These are phyloP conservation scores for Gymnoscelis rufifasciata DNA, from an alignment of 2,888 invertebrate genomes.

Conservation along the genomic window DNA sequence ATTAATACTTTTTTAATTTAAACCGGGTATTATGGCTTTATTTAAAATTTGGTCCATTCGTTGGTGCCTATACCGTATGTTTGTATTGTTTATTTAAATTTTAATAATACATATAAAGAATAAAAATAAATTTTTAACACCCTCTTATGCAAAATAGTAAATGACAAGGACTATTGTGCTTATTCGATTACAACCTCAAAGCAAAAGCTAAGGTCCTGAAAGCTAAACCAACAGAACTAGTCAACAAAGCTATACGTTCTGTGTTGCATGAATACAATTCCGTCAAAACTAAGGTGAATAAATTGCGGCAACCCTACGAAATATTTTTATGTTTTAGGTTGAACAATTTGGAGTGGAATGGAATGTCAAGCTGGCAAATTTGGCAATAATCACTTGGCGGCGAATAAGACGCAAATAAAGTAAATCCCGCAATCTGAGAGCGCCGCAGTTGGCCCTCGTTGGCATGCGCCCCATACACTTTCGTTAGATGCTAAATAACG, in stretches of 20 bases:
- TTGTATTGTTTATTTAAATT: too few relatives aligned
- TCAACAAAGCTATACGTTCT: not conserved
- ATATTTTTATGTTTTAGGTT: constrained; percentile 6
- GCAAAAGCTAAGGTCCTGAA: too few relatives aligned
- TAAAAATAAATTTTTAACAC: too few relatives aligned
- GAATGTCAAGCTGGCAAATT: constrained; percentile 18
- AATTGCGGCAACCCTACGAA: constrained; percentile 8
- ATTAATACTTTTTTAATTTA: too few relatives aligned
- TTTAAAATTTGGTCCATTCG: too few relatives aligned
- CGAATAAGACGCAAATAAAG: constrained; percentile 20
- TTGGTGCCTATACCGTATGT: too few relatives aligned
- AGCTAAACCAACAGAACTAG: too few relatives aligned
- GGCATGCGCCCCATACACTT: constrained; percentile 16
- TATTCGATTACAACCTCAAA: too few relatives aligned
- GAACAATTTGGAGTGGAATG: constrained; percentile 12
- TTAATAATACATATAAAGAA: too few relatives aligned
- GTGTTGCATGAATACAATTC: not conserved
- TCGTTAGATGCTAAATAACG: constrained; percentile 8
- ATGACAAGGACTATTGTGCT: too few relatives aligned
- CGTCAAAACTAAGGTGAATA: not conserved
- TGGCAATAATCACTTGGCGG: constrained; percentile 21
- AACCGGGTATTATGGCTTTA: too few relatives aligned
- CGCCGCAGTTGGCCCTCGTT: constrained; percentile 19
- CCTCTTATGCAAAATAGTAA: too few relatives aligned
- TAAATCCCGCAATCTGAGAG: constrained; percentile 21